A percentile compares a stretch with the other conserved stretches of the same genome.
Conservation (phyloP, 2,888 invertebrate genomes). For the Eumerus sabulonum region DNA sequence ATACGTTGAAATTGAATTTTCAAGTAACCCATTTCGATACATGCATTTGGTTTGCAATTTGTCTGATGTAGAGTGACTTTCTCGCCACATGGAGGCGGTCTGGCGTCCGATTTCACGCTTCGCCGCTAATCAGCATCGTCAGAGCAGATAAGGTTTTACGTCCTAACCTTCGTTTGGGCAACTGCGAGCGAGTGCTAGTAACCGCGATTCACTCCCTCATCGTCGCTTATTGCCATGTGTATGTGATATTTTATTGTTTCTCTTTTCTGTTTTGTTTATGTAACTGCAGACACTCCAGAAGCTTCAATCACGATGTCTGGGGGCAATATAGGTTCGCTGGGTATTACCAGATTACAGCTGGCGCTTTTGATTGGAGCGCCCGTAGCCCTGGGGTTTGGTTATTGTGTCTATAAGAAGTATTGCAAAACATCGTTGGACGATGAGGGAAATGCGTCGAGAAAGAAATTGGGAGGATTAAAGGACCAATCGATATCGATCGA, state of each 20-base stretch:
- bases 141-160: conserved; percentile 26
- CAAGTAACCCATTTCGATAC: too few relatives aligned
- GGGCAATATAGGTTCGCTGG: conserved; percentile 73
- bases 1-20: too few relatives aligned
- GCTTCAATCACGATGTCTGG: conserved; percentile 43
- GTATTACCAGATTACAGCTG: conserved; percentile 88
- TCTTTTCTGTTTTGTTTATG: conserved; percentile 38
- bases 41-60: too few relatives aligned
- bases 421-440: conserved; percentile 63
- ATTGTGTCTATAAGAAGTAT: conserved; percentile 80
- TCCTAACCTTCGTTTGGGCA: conserved; percentile 56
- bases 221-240: conserved; percentile 54
- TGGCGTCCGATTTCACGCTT: conserved; percentile 17
- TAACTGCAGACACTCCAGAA: conserved; percentile 44
- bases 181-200: neutral
- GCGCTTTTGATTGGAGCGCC: conserved; percentile 91
- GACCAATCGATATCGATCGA: conserved; percentile 83
- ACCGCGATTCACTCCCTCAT: neutral
- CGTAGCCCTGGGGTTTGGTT: conserved; percentile 89
- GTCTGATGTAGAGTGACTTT: too few relatives aligned
- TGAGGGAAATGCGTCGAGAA: conserved; percentile 71
- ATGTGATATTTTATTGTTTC: conserved; percentile 20
- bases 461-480: conserved; percentile 80
- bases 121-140: conserved; percentile 34
- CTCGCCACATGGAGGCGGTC: too few relatives aligned